phyloP scores from a whole-genome alignment of 1,140 invertebrate species.

The Argopecten irradians region DNA sequence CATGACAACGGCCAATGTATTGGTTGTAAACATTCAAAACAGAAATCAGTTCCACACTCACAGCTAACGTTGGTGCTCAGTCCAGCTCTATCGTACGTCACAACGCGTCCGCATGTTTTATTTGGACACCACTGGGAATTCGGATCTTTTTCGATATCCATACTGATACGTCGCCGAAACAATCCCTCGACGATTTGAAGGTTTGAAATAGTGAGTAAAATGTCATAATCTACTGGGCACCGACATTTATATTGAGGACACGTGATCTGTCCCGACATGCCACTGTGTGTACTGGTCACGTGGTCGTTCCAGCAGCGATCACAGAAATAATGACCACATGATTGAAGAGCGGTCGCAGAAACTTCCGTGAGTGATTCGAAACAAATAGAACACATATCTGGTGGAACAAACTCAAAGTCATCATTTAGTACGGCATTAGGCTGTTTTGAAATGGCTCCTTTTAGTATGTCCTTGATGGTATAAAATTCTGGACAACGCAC shows the following conservation, averaged over 20 bases:
- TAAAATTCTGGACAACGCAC: not conserved
- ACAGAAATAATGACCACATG: slow-evolving; percentile 66
- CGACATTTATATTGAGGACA: slow-evolving; percentile 62
- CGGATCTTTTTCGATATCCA: slow-evolving; percentile 37
- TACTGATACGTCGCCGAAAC: slow-evolving; percentile 42
- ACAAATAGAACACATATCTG: slow-evolving; percentile 57
- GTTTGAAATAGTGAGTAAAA: slow-evolving; percentile 58
- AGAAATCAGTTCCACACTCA: slow-evolving; percentile 56
- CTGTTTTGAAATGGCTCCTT: too few relatives aligned
- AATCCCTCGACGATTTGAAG: slow-evolving; percentile 48
- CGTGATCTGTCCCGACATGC: not conserved
- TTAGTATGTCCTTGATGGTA: not conserved
- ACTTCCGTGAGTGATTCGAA: slow-evolving; percentile 37
- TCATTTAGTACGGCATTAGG: too few relatives aligned
- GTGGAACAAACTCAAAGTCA: too few relatives aligned
- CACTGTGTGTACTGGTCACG: slow-evolving; percentile 30
- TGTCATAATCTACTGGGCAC: slow-evolving; percentile 44
- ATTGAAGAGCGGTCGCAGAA: slow-evolving; percentile 49
- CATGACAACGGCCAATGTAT: slow-evolving; percentile 64
- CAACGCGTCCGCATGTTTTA: slow-evolving; percentile 55
- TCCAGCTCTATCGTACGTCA: slow-evolving; percentile 30
- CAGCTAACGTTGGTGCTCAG: slow-evolving; percentile 49
- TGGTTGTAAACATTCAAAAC: slow-evolving; percentile 58
- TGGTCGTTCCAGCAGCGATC: slow-evolving; percentile 62
- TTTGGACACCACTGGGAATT: slow-evolving; percentile 64